These are phyloP conservation scores for Ptilorrhoa leucosticta DNA, from an alignment of 2,113 vertebrate species.

Conservation along the genomic window DNA sequence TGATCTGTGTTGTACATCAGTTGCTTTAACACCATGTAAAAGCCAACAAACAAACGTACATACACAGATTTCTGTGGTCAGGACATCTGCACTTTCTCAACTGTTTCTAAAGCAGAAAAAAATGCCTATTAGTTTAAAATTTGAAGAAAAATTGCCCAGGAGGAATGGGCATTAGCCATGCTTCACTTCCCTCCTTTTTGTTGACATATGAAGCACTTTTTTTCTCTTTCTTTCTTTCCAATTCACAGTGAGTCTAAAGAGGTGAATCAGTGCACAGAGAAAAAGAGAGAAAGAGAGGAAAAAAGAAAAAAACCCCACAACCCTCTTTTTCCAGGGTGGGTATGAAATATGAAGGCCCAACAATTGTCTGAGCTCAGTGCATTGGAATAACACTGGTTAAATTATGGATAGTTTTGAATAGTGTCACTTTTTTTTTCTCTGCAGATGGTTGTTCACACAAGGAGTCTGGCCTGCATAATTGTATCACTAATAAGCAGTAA, in stretches of 20 bases:
- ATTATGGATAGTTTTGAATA: conserved; percentile 97
- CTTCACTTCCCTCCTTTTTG: conserved; percentile 77
- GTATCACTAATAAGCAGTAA: conserved; percentile 99
- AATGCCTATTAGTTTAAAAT: conserved; percentile 79
- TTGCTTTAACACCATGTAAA: conserved; percentile 41
- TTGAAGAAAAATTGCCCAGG: conserved; percentile 79
- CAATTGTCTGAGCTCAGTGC: conserved; percentile 81
- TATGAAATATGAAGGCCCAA: conserved; percentile 87
- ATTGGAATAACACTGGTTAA: conserved; percentile 91
- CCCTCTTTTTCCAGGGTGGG: conserved; percentile 78
- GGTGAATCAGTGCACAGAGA: conserved; percentile 82
- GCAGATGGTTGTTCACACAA: conserved; percentile 96
- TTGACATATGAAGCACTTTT: conserved; percentile 76
- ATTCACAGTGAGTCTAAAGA: conserved; percentile 81
- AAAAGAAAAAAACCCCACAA: conserved; percentile 38
- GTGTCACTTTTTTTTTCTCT: conserved; percentile 84
- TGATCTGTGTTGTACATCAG: conserved; percentile 4
- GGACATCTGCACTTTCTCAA: conserved; percentile 80
- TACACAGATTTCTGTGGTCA: conserved; percentile 63
- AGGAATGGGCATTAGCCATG: conserved; percentile 79
- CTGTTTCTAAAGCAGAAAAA: conserved; percentile 75
- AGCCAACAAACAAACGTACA: conserved; percentile 36
- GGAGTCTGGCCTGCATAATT: conserved; percentile 95
- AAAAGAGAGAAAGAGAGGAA: conserved; percentile 50
- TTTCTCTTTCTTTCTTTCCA: conserved; percentile 75